Conservation (phyloP, 2,888 invertebrate species). For the Rhabditophanes sp. region DNA sequence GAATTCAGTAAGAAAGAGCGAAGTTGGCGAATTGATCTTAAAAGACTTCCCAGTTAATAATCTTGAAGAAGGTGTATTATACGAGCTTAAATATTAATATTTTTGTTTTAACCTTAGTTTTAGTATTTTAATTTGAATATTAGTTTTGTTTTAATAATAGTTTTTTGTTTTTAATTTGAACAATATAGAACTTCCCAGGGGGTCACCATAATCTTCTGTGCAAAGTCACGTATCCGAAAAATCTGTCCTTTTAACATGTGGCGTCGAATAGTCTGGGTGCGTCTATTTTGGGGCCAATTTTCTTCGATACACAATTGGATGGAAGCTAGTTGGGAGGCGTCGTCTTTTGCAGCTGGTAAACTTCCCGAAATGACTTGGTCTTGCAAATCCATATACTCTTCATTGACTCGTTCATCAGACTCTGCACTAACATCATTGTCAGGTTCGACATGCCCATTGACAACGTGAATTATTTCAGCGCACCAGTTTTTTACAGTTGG, state of each 20-base stretch:
- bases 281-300: conserved; percentile 46
- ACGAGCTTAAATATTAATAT: too few relatives aligned
- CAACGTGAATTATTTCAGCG: conserved; percentile 37
- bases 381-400: conserved; percentile 51
- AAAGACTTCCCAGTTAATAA: too few relatives aligned
- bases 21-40: too few relatives aligned
- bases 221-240: conserved; percentile 38
- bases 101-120: too few relatives aligned
- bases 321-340: conserved; percentile 54
- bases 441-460: conserved; percentile 36
- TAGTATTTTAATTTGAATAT: too few relatives aligned
- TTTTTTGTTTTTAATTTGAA: too few relatives aligned
- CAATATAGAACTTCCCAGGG: conserved; percentile 42
- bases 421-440: conserved; percentile 47
- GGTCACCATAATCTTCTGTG: conserved; percentile 43
- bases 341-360: conserved; percentile 54
- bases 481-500: conserved; percentile 39
- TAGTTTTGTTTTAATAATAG: too few relatives aligned
- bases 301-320: conserved; percentile 55
- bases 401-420: conserved; percentile 48
- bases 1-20: too few relatives aligned
- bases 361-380: conserved; percentile 53
- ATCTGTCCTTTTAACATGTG: conserved; percentile 43
- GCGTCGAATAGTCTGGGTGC: conserved; percentile 39
- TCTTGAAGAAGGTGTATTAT: too few relatives aligned